Evolutionary conservation across 2,113 vertebrate genomes (phyloP).

Genomic region (Condylura cristata): DNA sequence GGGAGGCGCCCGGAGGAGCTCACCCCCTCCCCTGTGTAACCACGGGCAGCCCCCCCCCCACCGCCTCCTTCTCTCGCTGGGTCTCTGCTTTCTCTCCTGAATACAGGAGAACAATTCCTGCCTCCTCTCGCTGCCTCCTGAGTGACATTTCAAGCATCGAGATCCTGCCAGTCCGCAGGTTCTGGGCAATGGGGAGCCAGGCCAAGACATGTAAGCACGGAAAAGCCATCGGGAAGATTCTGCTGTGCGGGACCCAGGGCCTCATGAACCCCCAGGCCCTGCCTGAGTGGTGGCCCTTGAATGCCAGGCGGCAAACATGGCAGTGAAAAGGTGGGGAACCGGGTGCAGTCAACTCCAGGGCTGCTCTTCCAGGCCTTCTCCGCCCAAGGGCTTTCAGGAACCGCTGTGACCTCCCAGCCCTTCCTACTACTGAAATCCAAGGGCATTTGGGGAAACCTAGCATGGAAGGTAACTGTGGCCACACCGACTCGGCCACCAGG

Average conservation of each 20-base stretch:
- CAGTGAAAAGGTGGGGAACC: not conserved
- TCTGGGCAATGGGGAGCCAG: not conserved
- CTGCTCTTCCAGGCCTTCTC: not conserved
- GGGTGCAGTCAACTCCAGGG: not conserved
- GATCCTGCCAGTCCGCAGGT: not conserved
- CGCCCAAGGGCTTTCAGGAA: not conserved
- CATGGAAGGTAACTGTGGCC: not conserved
- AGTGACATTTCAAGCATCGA: not conserved
- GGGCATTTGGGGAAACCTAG: not conserved
- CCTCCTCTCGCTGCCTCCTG: not conserved
- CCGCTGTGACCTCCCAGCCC: not conserved
- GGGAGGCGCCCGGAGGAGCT: not conserved
- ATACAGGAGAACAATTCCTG: not conserved
- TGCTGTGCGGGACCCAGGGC: not conserved
- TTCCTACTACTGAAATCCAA: not conserved
- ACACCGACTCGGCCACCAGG: not conserved
- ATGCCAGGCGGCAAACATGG: not conserved
- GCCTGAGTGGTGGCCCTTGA: not conserved
- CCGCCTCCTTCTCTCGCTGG: not conserved
- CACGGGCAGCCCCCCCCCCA: too few species aligned
- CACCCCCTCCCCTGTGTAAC: too few species aligned
- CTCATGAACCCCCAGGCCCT: not conserved
- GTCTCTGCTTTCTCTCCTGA: not conserved
- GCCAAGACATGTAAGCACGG: not conserved
- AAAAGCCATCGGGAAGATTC: slow-evolving; percentile 48